Percentiles rank a stretch among this genome's conserved stretches.
Evolutionary conservation across 2,888 invertebrate species (phyloP).

Genomic region (Metacarcinus magister): DNA sequence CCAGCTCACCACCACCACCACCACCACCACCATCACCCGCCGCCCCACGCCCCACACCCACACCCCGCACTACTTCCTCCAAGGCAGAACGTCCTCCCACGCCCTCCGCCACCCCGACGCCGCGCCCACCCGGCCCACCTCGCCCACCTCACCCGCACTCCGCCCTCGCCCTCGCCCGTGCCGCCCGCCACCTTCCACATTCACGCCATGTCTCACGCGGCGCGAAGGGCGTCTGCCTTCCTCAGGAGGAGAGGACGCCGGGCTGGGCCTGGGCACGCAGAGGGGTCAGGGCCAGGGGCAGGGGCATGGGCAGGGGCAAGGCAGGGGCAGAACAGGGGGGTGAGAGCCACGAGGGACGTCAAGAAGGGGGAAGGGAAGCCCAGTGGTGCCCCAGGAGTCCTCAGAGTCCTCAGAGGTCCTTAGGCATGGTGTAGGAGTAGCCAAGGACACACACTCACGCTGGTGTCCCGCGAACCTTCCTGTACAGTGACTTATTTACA

Average conservation of each 20-base stretch:
- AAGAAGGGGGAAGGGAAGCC: not conserved
- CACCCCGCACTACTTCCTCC: not conserved
- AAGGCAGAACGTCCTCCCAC: not conserved
- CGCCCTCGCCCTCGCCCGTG: conserved; percentile 46
- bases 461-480: not conserved
- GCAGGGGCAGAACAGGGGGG: not conserved
- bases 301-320: not conserved
- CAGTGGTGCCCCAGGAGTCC: not conserved
- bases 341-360: not conserved
- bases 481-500: not conserved
- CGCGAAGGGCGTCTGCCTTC: not conserved
- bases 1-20: not conserved
- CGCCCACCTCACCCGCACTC: not conserved
- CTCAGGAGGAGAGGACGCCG: conserved; percentile 29
- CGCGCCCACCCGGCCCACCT: not conserved
- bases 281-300: not conserved
- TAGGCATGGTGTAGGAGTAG: not conserved
- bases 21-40: conserved; percentile 28
- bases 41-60: not conserved
- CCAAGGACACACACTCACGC: conserved; percentile 16
- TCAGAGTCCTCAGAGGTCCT: not conserved
- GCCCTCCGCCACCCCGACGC: conserved; percentile 58
- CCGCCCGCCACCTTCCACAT: conserved; percentile 61
- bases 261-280: not conserved
- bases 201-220: conserved; percentile 69